A percentile compares a stretch with the other conserved stretches of the same genome.
These are phyloP conservation scores for Leguminivora glycinivorella DNA, from an alignment of 1,140 invertebrate species.

Conservation along the genomic window DNA sequence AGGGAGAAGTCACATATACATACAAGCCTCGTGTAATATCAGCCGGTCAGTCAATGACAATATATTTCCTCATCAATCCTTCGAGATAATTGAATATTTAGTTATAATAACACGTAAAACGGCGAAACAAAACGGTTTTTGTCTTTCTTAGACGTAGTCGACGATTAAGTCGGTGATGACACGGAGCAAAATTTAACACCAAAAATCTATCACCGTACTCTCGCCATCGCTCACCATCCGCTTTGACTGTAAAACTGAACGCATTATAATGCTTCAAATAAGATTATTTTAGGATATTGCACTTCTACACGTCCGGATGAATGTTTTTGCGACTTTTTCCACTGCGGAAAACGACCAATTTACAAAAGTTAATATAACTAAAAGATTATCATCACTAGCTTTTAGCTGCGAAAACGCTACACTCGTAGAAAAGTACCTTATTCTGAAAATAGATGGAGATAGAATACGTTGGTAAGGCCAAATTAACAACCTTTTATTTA, in stretches of 20 bases:
- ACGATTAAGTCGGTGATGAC: slow-evolving; percentile 73
- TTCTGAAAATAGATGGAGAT: slow-evolving; percentile 79
- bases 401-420: slow-evolving; percentile 77
- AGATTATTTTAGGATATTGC: slow-evolving; percentile 60
- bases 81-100: slow-evolving; percentile 60
- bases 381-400: slow-evolving; percentile 76
- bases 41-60: slow-evolving; percentile 78
- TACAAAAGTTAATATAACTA: slow-evolving; percentile 71
- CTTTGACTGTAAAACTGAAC: slow-evolving; percentile 72
- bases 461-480: slow-evolving; percentile 72
- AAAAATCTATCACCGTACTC: slow-evolving; percentile 79
- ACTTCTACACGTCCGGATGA: slow-evolving; percentile 66
- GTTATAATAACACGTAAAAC: slow-evolving; percentile 62
- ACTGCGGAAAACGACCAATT: slow-evolving; percentile 72
- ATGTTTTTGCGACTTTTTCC: slow-evolving; percentile 62
- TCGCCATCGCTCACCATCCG: slow-evolving; percentile 77
- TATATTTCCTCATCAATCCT: slow-evolving; percentile 69
- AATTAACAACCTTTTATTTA: slow-evolving; percentile 47
- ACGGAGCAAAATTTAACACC: slow-evolving; percentile 77
- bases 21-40: slow-evolving; percentile 79
- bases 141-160: slow-evolving; percentile 59
- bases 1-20: slow-evolving; percentile 78
- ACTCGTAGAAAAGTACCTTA: slow-evolving; percentile 76
- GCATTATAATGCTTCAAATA: slow-evolving; percentile 71
- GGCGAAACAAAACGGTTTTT: slow-evolving; percentile 61